Evolutionary conservation across 1,140 invertebrate species (phyloP), one percentile per base, ranked within the genome.

Genomic region (Drosophila littoralis): DNA sequence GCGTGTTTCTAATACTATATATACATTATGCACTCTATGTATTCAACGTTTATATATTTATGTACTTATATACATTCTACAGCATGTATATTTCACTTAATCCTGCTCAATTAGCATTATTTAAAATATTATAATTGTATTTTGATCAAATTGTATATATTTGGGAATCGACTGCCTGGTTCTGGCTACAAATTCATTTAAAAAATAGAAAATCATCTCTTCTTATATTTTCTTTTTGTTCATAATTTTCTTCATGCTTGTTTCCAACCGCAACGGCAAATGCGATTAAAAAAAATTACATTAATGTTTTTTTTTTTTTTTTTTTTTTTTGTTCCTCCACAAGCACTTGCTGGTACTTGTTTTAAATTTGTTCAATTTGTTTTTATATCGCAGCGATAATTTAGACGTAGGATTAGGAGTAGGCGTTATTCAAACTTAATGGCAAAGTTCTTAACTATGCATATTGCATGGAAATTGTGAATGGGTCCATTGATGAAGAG

Each of bases 311-410:
- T 42, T 61, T 22, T 15, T 8, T 50, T 13, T 40, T 33, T 17
- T 15, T 43, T n/a, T 36, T 32, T 55, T 17, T 50, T 15, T 60
- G 2, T 63, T 8, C 57, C 2, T 64, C 1, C 35, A 9, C 33
- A 28, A 17, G 22, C 50, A 35, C 5, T 46, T 48, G 8, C 35
- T 43, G 58, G 5, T 40, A 40, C 6, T 69, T 77, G 55, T 50
- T 65, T 51, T 32, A 28, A 66, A 51, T 71, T 60, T 52, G 71
- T 75, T 85, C 43, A 78, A 81, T 78, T 85, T 65, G 82, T 86
- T 81, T 88, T 89, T 89, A 84, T 84, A 88, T 86, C 82, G 82
- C 82, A 88, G 83, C 82, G 82, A 86, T 86, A 86, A 88, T 85
- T 81, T 74, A 67, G 74, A 54, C 50, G 40, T 69, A 69, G 42